Evolutionary conservation across 92 coral and sea anemone genomes (phyloP).

Genomic region (Epizoanthus rinbou): DNA sequence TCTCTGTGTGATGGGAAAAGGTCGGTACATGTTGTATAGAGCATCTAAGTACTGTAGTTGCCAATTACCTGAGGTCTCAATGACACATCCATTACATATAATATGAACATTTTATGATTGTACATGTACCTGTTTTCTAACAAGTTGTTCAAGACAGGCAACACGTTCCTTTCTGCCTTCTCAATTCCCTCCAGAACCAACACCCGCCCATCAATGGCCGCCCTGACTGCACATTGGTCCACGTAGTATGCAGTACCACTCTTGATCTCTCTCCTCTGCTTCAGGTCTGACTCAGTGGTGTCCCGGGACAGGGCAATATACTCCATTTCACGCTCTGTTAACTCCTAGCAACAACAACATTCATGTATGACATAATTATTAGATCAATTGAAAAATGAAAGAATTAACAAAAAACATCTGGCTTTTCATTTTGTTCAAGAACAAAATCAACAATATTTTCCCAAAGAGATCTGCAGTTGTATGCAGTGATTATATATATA

Average conservation of each 20-base stretch:
- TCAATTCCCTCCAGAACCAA: slow-evolving; percentile 96
- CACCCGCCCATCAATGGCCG: slow-evolving; percentile 91
- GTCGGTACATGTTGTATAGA: too few species aligned
- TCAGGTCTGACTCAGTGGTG: slow-evolving; percentile 96
- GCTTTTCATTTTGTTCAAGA: too few species aligned
- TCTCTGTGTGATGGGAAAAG: too few species aligned
- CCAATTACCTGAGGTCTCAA: too few species aligned
- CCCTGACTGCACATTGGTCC: slow-evolving; percentile 98
- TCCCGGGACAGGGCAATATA: slow-evolving; percentile 93
- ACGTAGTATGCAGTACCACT: slow-evolving; percentile 87
- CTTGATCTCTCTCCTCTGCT: slow-evolving; percentile 92
- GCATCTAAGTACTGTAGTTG: too few species aligned
- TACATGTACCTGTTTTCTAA: slow-evolving; percentile 74
- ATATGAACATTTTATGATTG: too few species aligned
- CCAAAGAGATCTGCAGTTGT: too few species aligned
- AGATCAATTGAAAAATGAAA: too few species aligned
- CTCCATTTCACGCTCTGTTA: slow-evolving; percentile 93
- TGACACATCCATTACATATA: neutral
- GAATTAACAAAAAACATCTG: too few species aligned
- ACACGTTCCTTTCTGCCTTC: slow-evolving; percentile 96
- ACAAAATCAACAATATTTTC: too few species aligned
- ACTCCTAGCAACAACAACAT: slow-evolving; percentile 60
- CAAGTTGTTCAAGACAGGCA: slow-evolving; percentile 94
- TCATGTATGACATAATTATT: too few species aligned
- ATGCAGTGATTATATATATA: too few species aligned